phyloP scores from a whole-genome alignment of 1,140 invertebrate species.

The Diorhabda carinulata region DNA sequence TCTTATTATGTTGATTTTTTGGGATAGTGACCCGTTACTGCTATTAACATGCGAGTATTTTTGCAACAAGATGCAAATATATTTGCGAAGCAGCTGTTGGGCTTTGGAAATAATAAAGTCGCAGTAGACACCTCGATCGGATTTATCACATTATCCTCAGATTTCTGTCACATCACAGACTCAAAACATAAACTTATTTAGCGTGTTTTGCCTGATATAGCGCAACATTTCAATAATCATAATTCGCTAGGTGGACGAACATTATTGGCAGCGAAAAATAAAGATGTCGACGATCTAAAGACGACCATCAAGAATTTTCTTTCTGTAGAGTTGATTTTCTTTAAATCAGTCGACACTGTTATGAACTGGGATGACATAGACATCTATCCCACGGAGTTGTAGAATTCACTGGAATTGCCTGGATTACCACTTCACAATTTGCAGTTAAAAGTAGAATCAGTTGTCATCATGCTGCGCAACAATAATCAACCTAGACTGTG shows the following conservation, averaged over 20 bases:
- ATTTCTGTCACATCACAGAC: conserved; percentile 16
- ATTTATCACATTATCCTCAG: not conserved
- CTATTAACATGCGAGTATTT: conserved; percentile 30
- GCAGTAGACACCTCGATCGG: not conserved
- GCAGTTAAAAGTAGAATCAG: too few species aligned
- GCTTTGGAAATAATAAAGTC: conserved; percentile 30
- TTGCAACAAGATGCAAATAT: conserved; percentile 32
- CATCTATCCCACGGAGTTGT: not conserved
- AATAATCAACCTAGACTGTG: too few species aligned
- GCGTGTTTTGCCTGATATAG: conserved; percentile 32
- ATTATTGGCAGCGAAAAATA: conserved; percentile 42
- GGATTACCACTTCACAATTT: too few species aligned
- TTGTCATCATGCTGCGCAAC: too few species aligned
- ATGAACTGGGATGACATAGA: conserved; percentile 40
- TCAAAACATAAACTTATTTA: conserved; percentile 31
- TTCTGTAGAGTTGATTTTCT: conserved; percentile 37
- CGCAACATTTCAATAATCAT: conserved; percentile 39
- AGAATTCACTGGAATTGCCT: too few species aligned
- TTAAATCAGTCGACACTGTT: conserved; percentile 45
- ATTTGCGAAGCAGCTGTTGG: conserved; percentile 36
- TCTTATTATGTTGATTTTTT: too few species aligned
- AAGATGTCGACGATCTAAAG: conserved; percentile 43
- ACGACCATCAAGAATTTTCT: conserved; percentile 38
- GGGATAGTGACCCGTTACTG: too few species aligned
- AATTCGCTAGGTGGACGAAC: conserved; percentile 37